Base-by-base conservation (phyloP, 2,113 vertebrate genomes). In the Anoplopoma fimbria region DNA sequence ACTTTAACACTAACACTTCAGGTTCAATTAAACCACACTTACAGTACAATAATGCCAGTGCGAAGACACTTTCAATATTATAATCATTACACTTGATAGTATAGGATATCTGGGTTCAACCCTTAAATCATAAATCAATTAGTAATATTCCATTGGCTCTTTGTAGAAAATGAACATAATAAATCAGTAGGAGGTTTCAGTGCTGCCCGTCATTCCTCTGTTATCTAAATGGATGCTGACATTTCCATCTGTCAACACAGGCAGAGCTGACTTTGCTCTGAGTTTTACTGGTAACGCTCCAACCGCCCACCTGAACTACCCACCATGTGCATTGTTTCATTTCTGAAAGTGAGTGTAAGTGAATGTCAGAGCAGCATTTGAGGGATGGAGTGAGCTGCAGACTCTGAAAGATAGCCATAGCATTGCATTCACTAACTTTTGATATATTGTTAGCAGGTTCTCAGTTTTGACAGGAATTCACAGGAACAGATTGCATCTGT, bases 281-380 rank as follows among this genome's bases (percentile, higher is more conserved):
- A 47, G 17, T 55, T 58, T 69, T 60, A 27, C 68, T 68, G 19
- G 17, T 21, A 57, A 31, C 21, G 15, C 61, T 68, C 27, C 69
- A 73, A 62, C 55, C 61, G 49, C 77, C 78, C 53, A 71, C 72
- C 64, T 74, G n/a, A 36, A 62, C 73, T 25, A 58, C 69, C 75
- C 63, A 77, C 84, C 42, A 55, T 71, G 67, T 67, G 76, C 47
- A 75, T 69, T 64, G 34, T 47, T 75, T 69, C 2, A 49, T 55
- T 62, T 69, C 23, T 63, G 25, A 47, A 9, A 57, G 29, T 63
- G 21, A 74, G 40, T 31, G 2, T 9, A 47, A 29, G 75, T 74
- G 31, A 69, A 63, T 47, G 47, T 84, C 47, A 27, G 47, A 12
- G 25, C 31, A 63, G 57, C 45, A 9, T 69, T 25, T 51, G 51